A percentile compares a stretch with the other conserved stretches of the same genome.
Conservation (phyloP, 2,113 vertebrate genomes). For the Corythornis madagascariensis region DNA sequence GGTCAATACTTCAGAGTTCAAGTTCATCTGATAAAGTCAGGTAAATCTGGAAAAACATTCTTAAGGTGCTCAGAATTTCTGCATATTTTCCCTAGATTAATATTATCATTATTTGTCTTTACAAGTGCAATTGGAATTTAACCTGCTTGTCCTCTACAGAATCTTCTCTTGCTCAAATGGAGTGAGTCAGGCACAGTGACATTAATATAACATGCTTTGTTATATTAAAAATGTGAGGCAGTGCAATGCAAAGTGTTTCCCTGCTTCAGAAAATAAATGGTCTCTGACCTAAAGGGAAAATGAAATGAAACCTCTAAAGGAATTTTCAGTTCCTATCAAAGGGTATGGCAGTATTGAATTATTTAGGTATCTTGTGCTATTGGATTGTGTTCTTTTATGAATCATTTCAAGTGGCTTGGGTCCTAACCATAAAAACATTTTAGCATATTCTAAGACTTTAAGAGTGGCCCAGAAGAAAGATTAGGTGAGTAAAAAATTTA, state of each 20-base stretch:
- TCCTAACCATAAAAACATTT: background rate
- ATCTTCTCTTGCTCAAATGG: background rate
- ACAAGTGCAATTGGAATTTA: background rate
- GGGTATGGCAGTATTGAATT: background rate
- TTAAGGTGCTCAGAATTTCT: background rate
- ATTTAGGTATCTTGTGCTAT: background rate
- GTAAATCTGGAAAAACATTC: background rate
- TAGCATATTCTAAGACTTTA: background rate
- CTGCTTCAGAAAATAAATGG: constrained; percentile 48
- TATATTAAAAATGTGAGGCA: background rate
- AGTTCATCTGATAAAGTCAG: background rate
- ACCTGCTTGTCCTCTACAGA: background rate
- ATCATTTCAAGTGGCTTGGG: background rate
- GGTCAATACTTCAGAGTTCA: background rate
- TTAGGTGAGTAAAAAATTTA: background rate
- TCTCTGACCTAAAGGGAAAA: constrained; percentile 49
- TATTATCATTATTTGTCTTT: background rate
- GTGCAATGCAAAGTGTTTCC: background rate
- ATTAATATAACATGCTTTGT: background rate
- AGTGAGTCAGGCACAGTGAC: background rate
- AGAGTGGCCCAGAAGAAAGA: background rate
- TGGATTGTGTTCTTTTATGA: background rate
- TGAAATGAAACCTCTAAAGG: constrained; percentile 34
- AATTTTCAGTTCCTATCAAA: constrained; percentile 30
- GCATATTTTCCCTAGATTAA: background rate